Evolutionary conservation across 2,888 invertebrate genomes (phyloP).

Genomic region (Melangyna quadrimaculata): DNA sequence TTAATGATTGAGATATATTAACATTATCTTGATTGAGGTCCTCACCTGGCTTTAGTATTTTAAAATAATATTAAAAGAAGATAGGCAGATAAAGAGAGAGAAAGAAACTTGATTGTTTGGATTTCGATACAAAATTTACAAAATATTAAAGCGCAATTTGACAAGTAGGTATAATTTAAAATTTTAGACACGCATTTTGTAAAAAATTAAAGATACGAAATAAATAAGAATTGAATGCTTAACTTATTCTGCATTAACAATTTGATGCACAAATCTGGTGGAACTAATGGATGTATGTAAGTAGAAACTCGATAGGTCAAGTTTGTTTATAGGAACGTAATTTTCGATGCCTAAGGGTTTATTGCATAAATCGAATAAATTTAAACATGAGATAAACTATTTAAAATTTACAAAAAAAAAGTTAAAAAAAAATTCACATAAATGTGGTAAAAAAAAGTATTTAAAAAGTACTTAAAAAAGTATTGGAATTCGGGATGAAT

Average conservation of each 20-base stretch:
- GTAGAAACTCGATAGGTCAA: no score
- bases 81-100: background rate
- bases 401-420: no score
- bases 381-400: no score
- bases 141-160: background rate
- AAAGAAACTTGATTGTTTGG: background rate
- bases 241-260: background rate
- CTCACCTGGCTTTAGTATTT: background rate
- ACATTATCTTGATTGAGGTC: background rate
- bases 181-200: background rate
- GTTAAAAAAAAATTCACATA: no score
- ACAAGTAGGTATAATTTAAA: background rate
- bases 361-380: no score
- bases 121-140: background rate
- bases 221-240: background rate
- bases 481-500: no score
- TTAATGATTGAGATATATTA: background rate
- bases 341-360: no score
- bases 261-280: background rate
- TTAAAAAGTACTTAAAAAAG: no score
- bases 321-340: no score
- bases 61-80: background rate
- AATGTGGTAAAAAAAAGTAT: no score
- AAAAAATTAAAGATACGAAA: background rate
- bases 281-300: background rate